These are phyloP conservation scores for Charina bottae DNA, from an alignment of 2,113 vertebrate genomes.

Conservation along the genomic window DNA sequence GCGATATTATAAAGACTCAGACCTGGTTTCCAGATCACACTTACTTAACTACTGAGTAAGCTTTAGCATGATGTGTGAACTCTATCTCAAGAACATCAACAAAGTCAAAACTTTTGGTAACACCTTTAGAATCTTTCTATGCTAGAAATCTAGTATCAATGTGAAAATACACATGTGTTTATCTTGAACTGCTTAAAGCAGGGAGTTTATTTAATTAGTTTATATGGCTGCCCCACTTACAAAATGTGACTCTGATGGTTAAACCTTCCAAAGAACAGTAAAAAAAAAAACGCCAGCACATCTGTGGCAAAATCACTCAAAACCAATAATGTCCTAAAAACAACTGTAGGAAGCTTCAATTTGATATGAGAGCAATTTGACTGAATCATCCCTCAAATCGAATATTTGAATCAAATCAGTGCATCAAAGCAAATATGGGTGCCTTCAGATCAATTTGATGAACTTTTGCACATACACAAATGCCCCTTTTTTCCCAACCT, in stretches of 20 bases:
- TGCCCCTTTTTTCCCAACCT: neutral
- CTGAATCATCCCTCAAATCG: neutral
- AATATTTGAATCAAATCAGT: neutral
- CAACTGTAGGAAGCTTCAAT: neutral
- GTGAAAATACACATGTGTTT: neutral
- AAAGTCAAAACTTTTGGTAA: neutral
- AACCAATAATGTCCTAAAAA: neutral
- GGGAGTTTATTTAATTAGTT: slow-evolving; percentile 5
- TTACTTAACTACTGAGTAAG: neutral
- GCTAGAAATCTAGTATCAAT: slow-evolving; percentile 26
- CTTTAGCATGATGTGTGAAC: neutral
- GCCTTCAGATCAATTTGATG: neutral
- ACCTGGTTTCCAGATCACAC: neutral
- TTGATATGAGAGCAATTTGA: neutral
- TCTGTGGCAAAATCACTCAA: neutral
- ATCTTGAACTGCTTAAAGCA: neutral
- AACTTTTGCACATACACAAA: neutral
- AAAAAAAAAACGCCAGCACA: neutral
- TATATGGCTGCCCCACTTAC: neutral
- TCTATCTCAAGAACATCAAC: neutral
- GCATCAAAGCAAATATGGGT: neutral
- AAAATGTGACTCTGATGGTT: neutral
- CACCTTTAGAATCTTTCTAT: neutral
- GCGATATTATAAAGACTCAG: neutral
- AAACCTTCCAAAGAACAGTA: neutral